Evolutionary conservation across 2,888 invertebrate genomes (phyloP).

Genomic region (Heliconius erato): DNA sequence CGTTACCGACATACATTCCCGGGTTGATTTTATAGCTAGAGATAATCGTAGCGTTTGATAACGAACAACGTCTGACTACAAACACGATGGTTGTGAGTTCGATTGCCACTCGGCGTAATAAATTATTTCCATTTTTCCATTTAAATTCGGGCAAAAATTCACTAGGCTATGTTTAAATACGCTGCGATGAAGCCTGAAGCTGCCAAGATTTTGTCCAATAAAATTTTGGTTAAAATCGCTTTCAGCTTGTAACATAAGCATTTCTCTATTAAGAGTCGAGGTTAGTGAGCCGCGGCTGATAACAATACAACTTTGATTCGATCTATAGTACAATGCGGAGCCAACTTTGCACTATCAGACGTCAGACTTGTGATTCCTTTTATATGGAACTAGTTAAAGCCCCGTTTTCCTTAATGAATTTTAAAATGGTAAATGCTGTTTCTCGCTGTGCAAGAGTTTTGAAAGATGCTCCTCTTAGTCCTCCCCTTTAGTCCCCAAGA

Average conservation of each 20-base stretch:
- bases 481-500: background rate
- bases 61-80: too few relatives aligned
- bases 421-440: background rate
- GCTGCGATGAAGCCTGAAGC: too few relatives aligned
- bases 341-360: slow-evolving; percentile 35
- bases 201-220: too few relatives aligned
- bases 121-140: too few relatives aligned
- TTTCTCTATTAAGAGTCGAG: slow-evolving; percentile 38
- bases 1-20: too few relatives aligned
- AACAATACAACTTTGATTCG: slow-evolving; percentile 49
- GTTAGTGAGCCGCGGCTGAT: slow-evolving; percentile 50
- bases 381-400: background rate
- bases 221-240: background rate
- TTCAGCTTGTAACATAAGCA: background rate
- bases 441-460: background rate
- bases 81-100: too few relatives aligned
- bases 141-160: too few relatives aligned
- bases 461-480: background rate
- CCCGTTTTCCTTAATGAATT: background rate
- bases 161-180: too few relatives aligned
- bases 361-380: slow-evolving; percentile 19
- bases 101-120: too few relatives aligned
- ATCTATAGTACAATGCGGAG: slow-evolving; percentile 46
- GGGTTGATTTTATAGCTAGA: too few relatives aligned
- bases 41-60: too few relatives aligned